phyloP scores from a whole-genome alignment of 2,888 invertebrate genomes.

The Lysandra bellargus region DNA sequence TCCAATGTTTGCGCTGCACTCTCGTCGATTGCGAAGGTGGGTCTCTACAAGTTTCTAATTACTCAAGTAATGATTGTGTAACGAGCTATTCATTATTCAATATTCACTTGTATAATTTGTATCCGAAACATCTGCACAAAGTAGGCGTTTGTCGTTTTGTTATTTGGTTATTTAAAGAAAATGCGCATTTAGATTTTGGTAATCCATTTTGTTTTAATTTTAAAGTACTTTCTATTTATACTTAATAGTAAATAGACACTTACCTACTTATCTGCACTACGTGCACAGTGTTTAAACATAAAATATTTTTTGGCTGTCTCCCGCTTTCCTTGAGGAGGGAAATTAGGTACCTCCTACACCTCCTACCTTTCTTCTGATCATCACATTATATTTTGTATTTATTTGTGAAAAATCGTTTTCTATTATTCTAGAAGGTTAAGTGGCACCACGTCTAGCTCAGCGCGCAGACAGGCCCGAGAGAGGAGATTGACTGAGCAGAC shows the following conservation, averaged over 20 bases:
- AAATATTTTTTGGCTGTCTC: no score
- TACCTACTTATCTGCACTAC: no score
- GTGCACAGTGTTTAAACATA: no score
- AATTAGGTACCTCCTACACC: no score
- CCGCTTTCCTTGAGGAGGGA: no score
- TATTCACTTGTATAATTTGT: conserved; percentile 11
- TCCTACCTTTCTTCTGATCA: no score
- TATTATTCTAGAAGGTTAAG: conserved; percentile 57
- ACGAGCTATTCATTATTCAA: conserved; percentile 6
- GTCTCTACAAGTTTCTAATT: conserved; percentile 23
- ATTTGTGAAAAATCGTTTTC: not conserved
- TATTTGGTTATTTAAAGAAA: not conserved
- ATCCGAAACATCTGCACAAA: not conserved
- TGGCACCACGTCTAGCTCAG: conserved; percentile 65
- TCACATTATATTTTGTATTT: no score
- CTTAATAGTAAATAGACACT: no score
- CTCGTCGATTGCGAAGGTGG: conserved; percentile 67
- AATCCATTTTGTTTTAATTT: no score
- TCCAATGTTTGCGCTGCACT: conserved; percentile 71
- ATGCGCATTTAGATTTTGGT: no score
- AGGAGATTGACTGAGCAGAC: conserved; percentile 60
- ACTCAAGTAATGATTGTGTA: conserved; percentile 20
- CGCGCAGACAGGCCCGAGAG: conserved; percentile 62
- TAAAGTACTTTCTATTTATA: no score
- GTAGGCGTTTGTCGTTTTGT: not conserved